Evolutionary conservation across 2,888 invertebrate genomes (phyloP).

Genomic region (Morinoia aosen): DNA sequence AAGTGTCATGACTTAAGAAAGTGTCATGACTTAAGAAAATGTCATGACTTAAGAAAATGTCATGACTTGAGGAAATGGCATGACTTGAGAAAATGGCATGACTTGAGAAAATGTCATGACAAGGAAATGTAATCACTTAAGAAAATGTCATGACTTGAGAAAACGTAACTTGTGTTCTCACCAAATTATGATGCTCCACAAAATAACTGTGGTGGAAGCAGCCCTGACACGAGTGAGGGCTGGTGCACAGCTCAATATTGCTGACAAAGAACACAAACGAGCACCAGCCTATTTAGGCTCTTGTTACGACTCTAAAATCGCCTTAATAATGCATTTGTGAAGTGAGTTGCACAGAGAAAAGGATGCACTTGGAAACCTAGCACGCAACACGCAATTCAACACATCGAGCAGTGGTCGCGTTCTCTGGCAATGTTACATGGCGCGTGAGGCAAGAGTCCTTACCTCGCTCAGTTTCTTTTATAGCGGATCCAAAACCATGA

Average conservation of each 20-base stretch:
- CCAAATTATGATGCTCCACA: background rate
- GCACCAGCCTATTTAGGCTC: background rate
- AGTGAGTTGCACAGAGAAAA: background rate
- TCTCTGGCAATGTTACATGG: background rate
- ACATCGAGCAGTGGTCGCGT: background rate
- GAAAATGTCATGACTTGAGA: background rate
- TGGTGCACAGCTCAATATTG: background rate
- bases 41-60: no score
- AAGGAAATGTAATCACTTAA: no score
- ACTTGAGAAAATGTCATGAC: background rate
- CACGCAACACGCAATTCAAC: background rate
- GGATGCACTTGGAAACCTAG: background rate
- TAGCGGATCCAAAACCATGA: background rate
- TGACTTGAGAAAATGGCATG: background rate
- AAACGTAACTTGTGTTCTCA: background rate
- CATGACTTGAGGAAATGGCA: no score
- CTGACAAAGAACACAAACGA: background rate
- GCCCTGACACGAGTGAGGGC: background rate
- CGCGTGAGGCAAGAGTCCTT: background rate
- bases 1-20: background rate
- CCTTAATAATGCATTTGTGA: background rate
- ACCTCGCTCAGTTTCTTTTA: slow-evolving; percentile 1
- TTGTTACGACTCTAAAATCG: no score
- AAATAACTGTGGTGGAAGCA: background rate
- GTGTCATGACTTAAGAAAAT: background rate